Evolutionary conservation across 1,140 invertebrate species (phyloP), one percentile per base, ranked within the genome.

Genomic region (Oryzaephilus surinamensis): DNA sequence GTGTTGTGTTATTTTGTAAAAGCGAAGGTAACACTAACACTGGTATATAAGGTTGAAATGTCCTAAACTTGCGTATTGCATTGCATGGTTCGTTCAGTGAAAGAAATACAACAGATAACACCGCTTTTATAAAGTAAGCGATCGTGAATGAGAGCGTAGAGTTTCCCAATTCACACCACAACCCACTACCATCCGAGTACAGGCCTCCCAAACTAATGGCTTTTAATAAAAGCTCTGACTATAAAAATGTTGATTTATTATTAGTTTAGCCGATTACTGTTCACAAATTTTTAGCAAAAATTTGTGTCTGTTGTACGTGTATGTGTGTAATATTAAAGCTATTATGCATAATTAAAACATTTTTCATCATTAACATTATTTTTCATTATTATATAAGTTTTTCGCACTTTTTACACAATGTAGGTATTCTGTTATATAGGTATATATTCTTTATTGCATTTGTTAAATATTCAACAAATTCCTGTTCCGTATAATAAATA

Each of bases 221-320:
- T 60, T 58, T 56, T 60, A 57, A 60, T 58, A 58, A 60, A 58
- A 60, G 55, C 50, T 44, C 30, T 43, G 54, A 54, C 58, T 55
- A 58, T 60, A 60, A 60, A 60, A 60, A 57, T 60, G 54, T 57
- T 60, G 58, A 60, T 60, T 60, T 60, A 60, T 57, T 55, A 52
- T 56, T 55, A 54, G 53, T 54, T 51, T 44, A 48, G 47, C 41
- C 48, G 52, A 55, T 55, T 50, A 52, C 46, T 45, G 45, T 49
- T 54, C 48, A 51, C 57, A 54, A 54, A 58, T 58, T 60, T 60
- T 55, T 54, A 33, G 52, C 32, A 46, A 46, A 51, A 53, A 54
- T 53, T 48, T 42, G n/a, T n/a, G n/a, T n/a, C n/a, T n/a, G n/a
- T n/a, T n/a, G n/a, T n/a, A n/a, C n/a, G n/a, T n/a, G n/a, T n/a